Conservation (phyloP, 2,797 vertebrate species). For the Varecia variegata region DNA sequence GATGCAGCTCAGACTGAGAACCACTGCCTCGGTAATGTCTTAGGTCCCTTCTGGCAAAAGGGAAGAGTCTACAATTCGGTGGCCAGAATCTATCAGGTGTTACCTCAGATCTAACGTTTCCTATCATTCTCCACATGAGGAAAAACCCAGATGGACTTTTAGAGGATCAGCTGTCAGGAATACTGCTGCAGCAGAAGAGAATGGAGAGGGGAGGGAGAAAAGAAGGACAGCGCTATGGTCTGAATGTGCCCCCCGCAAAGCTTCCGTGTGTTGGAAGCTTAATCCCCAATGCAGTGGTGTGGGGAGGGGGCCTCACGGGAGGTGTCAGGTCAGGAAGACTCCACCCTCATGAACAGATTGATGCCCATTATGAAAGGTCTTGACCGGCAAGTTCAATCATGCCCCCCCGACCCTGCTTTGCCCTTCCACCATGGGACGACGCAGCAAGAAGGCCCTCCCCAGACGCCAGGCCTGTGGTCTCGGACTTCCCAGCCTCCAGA, state of each 20-base stretch:
- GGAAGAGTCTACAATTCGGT: background rate
- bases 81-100: background rate
- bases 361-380: background rate
- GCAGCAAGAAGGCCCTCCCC: background rate
- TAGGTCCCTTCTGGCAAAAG: background rate
- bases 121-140: background rate
- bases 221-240: background rate
- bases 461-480: background rate
- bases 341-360: background rate
- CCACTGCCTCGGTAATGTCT: background rate
- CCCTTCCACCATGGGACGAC: background rate
- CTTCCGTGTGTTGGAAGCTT: background rate
- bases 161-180: background rate
- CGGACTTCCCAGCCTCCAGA: background rate
- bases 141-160: background rate
- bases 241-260: background rate
- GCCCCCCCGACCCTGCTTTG: background rate
- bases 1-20: background rate
- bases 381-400: background rate
- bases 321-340: background rate
- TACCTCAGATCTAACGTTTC: background rate
- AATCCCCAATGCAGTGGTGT: background rate
- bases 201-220: too few species aligned
- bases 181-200: accelerated
- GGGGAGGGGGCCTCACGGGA: background rate